Conservation (phyloP, 1,140 invertebrate genomes). For the Drosophila nigromelanica region DNA sequence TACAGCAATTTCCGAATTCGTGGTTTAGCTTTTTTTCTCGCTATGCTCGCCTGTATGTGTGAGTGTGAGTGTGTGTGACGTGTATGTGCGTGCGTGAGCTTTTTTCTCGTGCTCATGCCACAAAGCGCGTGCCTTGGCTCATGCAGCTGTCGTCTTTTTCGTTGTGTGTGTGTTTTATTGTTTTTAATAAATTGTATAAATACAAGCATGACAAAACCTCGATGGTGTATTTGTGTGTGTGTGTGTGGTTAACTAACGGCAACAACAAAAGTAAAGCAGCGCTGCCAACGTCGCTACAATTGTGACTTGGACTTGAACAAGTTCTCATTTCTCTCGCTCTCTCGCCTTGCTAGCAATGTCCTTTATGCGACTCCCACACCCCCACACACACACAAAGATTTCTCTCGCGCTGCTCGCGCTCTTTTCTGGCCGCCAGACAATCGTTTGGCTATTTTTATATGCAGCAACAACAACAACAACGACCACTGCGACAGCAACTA, state of each 20-base stretch:
- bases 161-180: conserved; percentile 34
- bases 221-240: conserved; percentile 2
- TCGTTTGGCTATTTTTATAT: conserved; percentile 63
- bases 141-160: conserved; percentile 37
- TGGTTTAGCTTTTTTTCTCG: conserved; percentile 33
- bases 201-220: conserved; percentile 23
- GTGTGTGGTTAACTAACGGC: conserved; percentile 19
- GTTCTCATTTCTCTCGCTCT: conserved; percentile 7
- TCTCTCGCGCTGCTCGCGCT: conserved; percentile 8
- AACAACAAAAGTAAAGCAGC: conserved; percentile 22
- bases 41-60: conserved; percentile 21
- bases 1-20: conserved; percentile 33
- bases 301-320: conserved; percentile 10
- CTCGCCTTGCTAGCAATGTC: conserved; percentile 17
- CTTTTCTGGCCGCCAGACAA: conserved; percentile 26
- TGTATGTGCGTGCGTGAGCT: conserved; percentile 27
- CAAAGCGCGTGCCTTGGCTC: conserved; percentile 50
- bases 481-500: conserved; percentile 8
- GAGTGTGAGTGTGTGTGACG: neutral
- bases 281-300: conserved; percentile 12
- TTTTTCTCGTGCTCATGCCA: conserved; percentile 40
- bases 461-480: conserved; percentile 27
- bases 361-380: conserved; percentile 36
- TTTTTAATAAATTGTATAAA: conserved; percentile 45
- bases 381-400: conserved; percentile 17